Percentiles rank a stretch among this genome's conserved stretches.
Evolutionary conservation across 2,113 vertebrate genomes (phyloP).

Genomic region (Petrocephalus zakoni): DNA sequence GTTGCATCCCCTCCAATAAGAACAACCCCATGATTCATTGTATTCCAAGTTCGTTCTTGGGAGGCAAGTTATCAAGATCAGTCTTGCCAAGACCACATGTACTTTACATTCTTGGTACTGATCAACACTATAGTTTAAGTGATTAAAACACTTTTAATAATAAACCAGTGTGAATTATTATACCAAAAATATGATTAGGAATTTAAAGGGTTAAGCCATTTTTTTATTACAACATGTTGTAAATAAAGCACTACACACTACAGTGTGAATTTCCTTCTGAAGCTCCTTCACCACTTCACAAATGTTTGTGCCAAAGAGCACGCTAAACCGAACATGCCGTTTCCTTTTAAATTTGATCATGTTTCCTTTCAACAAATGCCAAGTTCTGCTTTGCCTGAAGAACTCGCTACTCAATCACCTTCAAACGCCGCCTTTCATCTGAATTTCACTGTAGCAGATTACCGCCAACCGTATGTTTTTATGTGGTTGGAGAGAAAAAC

Average conservation of each 20-base stretch:
- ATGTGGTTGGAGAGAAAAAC: constrained; percentile 46
- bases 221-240: background rate
- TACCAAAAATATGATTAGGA: background rate
- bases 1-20: no score
- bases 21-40: background rate
- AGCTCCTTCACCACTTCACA: constrained; percentile 42
- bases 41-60: no score
- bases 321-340: constrained; percentile 53
- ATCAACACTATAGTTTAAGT: background rate
- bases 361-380: constrained; percentile 63
- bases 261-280: background rate
- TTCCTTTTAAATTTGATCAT: constrained; percentile 68
- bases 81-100: background rate
- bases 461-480: constrained; percentile 57
- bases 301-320: constrained; percentile 46
- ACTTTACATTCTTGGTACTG: background rate
- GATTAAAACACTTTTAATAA: background rate
- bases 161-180: background rate
- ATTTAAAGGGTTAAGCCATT: background rate
- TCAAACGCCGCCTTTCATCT: constrained; percentile 62
- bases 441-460: constrained; percentile 64
- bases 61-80: no score
- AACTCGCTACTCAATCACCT: constrained; percentile 69
- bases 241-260: background rate
- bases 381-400: constrained; percentile 68